Base-by-base conservation (phyloP, 2,113 vertebrate species). In the Ia io region DNA sequence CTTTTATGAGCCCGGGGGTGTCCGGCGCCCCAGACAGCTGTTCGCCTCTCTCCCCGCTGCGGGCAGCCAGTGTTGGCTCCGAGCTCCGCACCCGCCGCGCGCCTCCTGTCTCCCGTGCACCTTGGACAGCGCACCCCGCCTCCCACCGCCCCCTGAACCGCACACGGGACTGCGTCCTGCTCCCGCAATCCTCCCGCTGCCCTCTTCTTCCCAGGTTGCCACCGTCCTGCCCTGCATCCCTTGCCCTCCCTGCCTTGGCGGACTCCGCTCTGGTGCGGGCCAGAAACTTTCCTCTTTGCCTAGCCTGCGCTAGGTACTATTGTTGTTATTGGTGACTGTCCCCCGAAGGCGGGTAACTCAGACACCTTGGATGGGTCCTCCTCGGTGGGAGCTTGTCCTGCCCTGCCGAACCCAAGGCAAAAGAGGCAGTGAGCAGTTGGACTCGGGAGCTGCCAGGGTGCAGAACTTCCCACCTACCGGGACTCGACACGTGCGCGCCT, bases 41-140 rank as follows among this genome's bases (percentile, higher is more conserved):
- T 84, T 70, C 30, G 30, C 56, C 18, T 79, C 65, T 91, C 30
- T 74, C 63, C 47, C 32, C 1, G 14, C 88, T n/a, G 35, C 78
- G 42, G 42, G 74, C 69, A 18, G 76, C 91, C 17, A 0, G 44
- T 14, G 80, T 80, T 18, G 59, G 78, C 88, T 91, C n/a, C 0
- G 20, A 82, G 92, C 80, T 91, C 28, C 20, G 83, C 30, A 37
- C 63, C 87, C 25, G 56, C 47, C 12, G 63, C 84, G 84, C 90
- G 30, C 70, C 85, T 22, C 30, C 87, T 63, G 23, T 67, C 80
- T 82, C 56, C 84, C 44, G 16, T 69, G 80, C 95, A 97, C 97
- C 95, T 97, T 96, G 97, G 97, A 97, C 97, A 96, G 97, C 97
- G 95, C 97, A 90, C 84, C 95, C 94, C 73, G 65, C 49, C 10